These are phyloP conservation scores for Bemisia tabaci DNA, from an alignment of 1,140 invertebrate genomes.

Conservation along the genomic window DNA sequence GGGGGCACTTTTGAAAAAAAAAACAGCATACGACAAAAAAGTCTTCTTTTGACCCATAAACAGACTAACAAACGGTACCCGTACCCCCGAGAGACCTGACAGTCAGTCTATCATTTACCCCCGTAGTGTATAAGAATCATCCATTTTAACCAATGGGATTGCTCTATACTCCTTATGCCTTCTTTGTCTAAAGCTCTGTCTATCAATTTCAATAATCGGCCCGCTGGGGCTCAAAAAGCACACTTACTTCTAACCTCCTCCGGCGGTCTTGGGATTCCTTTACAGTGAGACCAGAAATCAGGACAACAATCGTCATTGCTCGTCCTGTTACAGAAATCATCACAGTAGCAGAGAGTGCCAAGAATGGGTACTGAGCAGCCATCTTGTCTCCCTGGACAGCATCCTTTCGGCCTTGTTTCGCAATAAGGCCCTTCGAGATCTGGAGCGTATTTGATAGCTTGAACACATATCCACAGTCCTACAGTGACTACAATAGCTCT, in stretches of 20 bases:
- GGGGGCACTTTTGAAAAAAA: too few relatives aligned
- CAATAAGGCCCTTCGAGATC: slow-evolving; percentile 28
- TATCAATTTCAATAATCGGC: background rate
- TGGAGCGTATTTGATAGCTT: background rate
- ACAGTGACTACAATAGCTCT: background rate
- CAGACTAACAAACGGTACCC: too few relatives aligned
- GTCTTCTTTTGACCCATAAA: too few relatives aligned
- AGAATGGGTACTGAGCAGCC: slow-evolving; percentile 57
- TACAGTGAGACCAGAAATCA: slow-evolving; percentile 61
- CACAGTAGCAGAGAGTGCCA: slow-evolving; percentile 81
- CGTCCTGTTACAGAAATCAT: slow-evolving; percentile 70
- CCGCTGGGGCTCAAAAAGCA: background rate
- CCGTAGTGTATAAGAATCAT: too few relatives aligned
- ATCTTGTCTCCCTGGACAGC: slow-evolving; percentile 56
- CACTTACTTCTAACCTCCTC: slow-evolving; percentile 20
- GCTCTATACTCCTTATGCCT: too few relatives aligned
- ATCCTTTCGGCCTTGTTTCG: slow-evolving; percentile 29
- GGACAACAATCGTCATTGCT: slow-evolving; percentile 69
- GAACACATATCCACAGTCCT: background rate
- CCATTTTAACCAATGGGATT: too few relatives aligned
- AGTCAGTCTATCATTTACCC: too few relatives aligned
- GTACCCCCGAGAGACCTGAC: too few relatives aligned
- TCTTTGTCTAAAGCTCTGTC: background rate
- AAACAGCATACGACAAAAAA: too few relatives aligned
- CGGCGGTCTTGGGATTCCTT: slow-evolving; percentile 31